phyloP scores from a whole-genome alignment of 2,888 invertebrate genomes.

The Caenorhabditis plicata region DNA sequence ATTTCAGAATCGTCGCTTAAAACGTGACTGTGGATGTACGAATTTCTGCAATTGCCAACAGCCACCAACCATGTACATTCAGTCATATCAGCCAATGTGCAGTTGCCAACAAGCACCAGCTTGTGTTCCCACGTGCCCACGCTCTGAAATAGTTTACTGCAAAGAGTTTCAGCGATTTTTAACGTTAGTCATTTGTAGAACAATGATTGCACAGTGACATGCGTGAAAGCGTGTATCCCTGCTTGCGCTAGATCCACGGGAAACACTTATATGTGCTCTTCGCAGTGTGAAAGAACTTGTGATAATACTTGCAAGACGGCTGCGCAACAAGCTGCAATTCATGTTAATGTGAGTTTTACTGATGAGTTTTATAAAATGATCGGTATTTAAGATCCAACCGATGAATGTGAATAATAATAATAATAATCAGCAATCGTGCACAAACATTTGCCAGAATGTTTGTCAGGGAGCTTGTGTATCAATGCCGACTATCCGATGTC shows the following conservation, averaged over 20 bases:
- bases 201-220: slow-evolving; percentile 37
- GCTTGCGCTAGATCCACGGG: slow-evolving; percentile 32
- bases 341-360: slow-evolving; percentile 8
- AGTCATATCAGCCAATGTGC: slow-evolving; percentile 29
- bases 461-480: slow-evolving; percentile 40
- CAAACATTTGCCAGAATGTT: slow-evolving; percentile 39
- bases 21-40: slow-evolving; percentile 44
- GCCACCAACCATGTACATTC: slow-evolving; percentile 20
- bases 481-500: slow-evolving; percentile 35
- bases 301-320: slow-evolving; percentile 33
- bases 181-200: slow-evolving; percentile 16
- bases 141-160: slow-evolving; percentile 32
- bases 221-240: slow-evolving; percentile 39
- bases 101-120: slow-evolving; percentile 39
- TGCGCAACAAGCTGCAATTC: slow-evolving; percentile 25
- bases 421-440: too few relatives aligned
- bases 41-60: slow-evolving; percentile 45
- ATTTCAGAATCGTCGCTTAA: slow-evolving; percentile 36
- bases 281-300: slow-evolving; percentile 35
- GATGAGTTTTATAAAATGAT: too few relatives aligned
- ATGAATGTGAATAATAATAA: too few relatives aligned
- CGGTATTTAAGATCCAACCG: too few relatives aligned
- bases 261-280: slow-evolving; percentile 29
- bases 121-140: slow-evolving; percentile 36
- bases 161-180: neutral